Evolutionary conservation across 2,888 invertebrate genomes (phyloP), one percentile per base, ranked within the genome.

Genomic region (Rhagium mordax): DNA sequence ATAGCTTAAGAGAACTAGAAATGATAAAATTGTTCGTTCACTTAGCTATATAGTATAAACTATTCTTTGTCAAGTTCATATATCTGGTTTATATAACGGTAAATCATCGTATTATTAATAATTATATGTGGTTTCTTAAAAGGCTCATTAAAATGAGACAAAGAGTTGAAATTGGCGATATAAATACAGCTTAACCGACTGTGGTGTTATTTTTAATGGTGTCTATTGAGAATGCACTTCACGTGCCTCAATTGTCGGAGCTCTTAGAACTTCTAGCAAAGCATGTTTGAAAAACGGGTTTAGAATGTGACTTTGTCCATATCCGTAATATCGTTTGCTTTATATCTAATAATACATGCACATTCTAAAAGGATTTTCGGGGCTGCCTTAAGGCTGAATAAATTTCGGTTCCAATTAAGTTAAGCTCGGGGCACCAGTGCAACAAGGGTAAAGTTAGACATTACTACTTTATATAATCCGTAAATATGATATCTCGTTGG

Each of bases 401-500:
- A 86, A 86, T 86, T 85, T 81, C 79, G 78, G 77, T 78, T 82
- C 81, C 85, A 85, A 86, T 86, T 86, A 86, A 85, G 82, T 78
- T 81, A 80, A 82, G 82, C 83, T 82, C 78, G 81, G 81, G 85
- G 83, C 84, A 83, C 82, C 82, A 81, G 75, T 82, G 84, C 85
- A 79, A 71, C 81, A 81, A 82, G 85, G 84, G 84, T 81, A 81
- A 85, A 85, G 81, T 85, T 83, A 79, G 84, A 78, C 82, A 82
- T 84, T 85, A 84, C 84, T 83, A 82, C 85, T 84, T 83, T 83
- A 83, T 83, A 84, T 85, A 86, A 86, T 86, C 86, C 84, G 84
- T 84, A 84, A 86, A 85, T 86, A 86, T 85, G 84, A 85, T 84
- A 85, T 86, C 85, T 84, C 81, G 78, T 81, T 80, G 80, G 81